A percentile compares a stretch with the other conserved stretches of the same genome.
phyloP scores from a whole-genome alignment of 1,140 invertebrate genomes.

The Spodoptera litura region DNA sequence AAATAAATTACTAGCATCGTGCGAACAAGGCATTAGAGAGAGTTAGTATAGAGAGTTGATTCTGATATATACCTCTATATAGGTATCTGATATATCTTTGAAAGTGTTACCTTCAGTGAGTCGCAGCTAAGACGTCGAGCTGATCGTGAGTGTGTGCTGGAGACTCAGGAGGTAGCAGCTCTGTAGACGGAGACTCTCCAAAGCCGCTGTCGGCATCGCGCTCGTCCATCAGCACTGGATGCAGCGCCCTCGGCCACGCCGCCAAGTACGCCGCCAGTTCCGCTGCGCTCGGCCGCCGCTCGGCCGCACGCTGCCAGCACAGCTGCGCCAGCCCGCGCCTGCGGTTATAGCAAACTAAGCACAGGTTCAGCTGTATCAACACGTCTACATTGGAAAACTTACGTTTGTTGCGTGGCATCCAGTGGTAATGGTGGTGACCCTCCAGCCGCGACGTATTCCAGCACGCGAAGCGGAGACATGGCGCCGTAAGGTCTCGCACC shows the following conservation, averaged over 20 bases:
- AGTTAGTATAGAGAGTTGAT: too few species aligned
- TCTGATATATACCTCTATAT: too few species aligned
- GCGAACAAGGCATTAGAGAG: too few species aligned
- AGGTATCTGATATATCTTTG: too few species aligned
- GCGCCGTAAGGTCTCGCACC: conserved; percentile 95
- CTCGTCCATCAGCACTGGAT: conserved; percentile 38
- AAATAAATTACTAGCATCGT: too few species aligned
- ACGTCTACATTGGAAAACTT: neutral
- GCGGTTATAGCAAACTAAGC: conserved; percentile 18
- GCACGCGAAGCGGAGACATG: conserved; percentile 88
- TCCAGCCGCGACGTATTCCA: conserved; percentile 39
- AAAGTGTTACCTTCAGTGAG: neutral
- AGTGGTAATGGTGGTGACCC: conserved; percentile 41
- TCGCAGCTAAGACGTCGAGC: neutral
- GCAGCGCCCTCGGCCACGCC: conserved; percentile 70
- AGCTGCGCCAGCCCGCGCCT: conserved; percentile 91
- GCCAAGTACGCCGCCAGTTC: conserved; percentile 93
- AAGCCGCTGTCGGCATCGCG: conserved; percentile 45
- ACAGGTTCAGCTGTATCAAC: too few species aligned
- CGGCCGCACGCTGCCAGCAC: conserved; percentile 92
- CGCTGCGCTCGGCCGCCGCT: conserved; percentile 90
- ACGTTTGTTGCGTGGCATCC: conserved; percentile 44
- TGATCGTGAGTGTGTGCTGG: neutral
- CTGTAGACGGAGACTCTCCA: conserved; percentile 29
- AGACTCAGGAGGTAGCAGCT: conserved; percentile 23